These are phyloP conservation scores for Orchesellides sinensis DNA, from an alignment of 2,888 invertebrate genomes.

Conservation along the genomic window DNA sequence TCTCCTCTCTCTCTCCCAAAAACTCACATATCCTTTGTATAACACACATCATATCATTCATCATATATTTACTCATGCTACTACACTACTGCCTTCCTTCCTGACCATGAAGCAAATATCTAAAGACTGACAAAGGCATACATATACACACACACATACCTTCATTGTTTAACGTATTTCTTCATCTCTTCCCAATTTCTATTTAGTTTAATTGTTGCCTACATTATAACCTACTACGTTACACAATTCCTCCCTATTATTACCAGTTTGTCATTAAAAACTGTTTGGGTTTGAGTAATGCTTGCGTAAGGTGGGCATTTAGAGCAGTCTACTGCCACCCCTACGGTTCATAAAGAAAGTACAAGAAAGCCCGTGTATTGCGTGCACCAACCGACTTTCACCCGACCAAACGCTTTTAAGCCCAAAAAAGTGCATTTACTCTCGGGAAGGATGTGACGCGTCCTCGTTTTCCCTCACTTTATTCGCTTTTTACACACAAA, in stretches of 20 bases:
- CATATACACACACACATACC: constrained; percentile 4
- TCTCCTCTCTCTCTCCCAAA: constrained; percentile 27
- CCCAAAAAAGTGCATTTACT: no score
- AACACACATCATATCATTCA: not conserved
- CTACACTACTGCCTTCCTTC: constrained; percentile 44
- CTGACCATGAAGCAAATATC: constrained; percentile 31
- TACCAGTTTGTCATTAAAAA: not conserved
- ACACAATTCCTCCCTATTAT: not conserved
- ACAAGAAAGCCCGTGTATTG: constrained; percentile 57
- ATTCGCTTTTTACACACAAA: not conserved
- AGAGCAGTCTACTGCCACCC: not conserved
- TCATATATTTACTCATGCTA: not conserved
- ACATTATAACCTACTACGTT: not conserved
- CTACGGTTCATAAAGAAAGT: constrained; percentile 43
- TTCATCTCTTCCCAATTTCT: not conserved
- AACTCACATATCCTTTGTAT: not conserved
- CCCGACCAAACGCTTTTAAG: no score
- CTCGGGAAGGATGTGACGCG: no score
- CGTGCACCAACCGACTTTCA: constrained; percentile 24
- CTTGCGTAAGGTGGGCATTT: not conserved
- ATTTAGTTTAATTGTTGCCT: not conserved
- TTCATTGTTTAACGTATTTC: constrained; percentile 34
- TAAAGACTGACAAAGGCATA: constrained; percentile 32
- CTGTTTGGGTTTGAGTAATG: not conserved
- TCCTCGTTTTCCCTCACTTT: no score